Conservation (phyloP, 2,113 vertebrate genomes). For the Equus quagga region DNA sequence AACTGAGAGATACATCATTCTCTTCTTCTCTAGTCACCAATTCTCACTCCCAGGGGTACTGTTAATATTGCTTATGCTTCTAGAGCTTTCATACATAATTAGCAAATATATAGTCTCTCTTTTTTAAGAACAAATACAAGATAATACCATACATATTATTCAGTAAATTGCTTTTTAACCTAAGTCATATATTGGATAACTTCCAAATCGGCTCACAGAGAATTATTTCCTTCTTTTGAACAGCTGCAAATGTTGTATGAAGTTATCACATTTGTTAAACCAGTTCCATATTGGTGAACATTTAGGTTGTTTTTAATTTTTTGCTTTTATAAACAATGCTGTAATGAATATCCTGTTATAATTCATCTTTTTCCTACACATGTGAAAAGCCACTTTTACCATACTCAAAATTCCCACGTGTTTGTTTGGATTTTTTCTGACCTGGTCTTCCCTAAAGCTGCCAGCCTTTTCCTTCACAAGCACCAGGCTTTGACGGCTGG, state of each 20-base stretch:
- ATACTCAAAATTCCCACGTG: conserved; percentile 20
- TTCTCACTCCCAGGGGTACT: neutral
- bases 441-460: neutral
- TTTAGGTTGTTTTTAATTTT: conserved; percentile 3
- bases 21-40: neutral
- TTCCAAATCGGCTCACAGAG: neutral
- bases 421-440: neutral
- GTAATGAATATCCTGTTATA: neutral
- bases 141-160: neutral
- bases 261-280: conserved; percentile 16
- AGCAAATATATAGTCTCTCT: neutral
- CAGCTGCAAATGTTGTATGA: neutral
- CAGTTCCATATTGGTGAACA: neutral
- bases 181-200: neutral
- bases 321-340: conserved; percentile 31
- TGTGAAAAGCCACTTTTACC: neutral
- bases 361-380: neutral
- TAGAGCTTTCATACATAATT: neutral
- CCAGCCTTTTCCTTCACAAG: neutral
- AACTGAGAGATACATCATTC: neutral
- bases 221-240: neutral
- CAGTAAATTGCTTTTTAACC: conserved; percentile 36
- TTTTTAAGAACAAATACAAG: neutral
- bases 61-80: neutral
- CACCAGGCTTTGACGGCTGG: neutral